Base-by-base conservation (phyloP, 2,888 invertebrate genomes). In the Colostygia pectinataria region DNA sequence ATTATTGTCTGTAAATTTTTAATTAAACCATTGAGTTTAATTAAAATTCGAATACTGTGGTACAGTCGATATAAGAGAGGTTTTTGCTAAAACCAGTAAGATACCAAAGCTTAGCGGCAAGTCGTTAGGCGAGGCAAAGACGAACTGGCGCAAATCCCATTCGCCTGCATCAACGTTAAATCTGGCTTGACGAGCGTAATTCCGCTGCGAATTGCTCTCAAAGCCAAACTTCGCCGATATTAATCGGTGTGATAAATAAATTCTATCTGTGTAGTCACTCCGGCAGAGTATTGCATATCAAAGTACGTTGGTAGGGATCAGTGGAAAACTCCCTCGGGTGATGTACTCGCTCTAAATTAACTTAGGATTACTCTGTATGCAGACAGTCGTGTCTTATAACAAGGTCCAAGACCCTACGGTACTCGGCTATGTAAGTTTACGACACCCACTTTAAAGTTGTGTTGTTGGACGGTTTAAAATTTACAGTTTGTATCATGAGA, bases 311-410 rank as follows among this genome's bases (percentile, higher is more conserved):
- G 72, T 67, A 63, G 74, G 72, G 80, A 83, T 83, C 80, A 77
- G 66, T 66, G 53, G 61, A 67, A 52, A 53, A 51, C 55, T 71
- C 83, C 69, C 78, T 25, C 9, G 76, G 64, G 86, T 72, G 68
- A 63, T 68, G 77, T 77, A 71, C 67, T 69, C 74, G 69, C 65
- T 80, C 77, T 80, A 87, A 88, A 88, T 88, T 85, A 85, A 84
- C 83, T 88, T 85, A 87, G 64, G 73, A 74, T 77, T 76, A 76
- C 80, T 88, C 77, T 82, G 83, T 88, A 88, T 88, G 87, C 89
- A 89, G 86, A 85, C 80, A 76, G 75, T 69, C 71, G 71, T 72
- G 61, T 60, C 68, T 57, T 68, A 68, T 86, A 85, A 85, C 83
- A 80, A 85, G 75, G 82, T 82, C 81, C 77, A 68, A 78, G 78